A percentile compares a stretch with the other conserved stretches of the same genome.
These are phyloP conservation scores for Lithobates sylvaticus DNA, from an alignment of 2,797 vertebrate species.

Conservation along the genomic window DNA sequence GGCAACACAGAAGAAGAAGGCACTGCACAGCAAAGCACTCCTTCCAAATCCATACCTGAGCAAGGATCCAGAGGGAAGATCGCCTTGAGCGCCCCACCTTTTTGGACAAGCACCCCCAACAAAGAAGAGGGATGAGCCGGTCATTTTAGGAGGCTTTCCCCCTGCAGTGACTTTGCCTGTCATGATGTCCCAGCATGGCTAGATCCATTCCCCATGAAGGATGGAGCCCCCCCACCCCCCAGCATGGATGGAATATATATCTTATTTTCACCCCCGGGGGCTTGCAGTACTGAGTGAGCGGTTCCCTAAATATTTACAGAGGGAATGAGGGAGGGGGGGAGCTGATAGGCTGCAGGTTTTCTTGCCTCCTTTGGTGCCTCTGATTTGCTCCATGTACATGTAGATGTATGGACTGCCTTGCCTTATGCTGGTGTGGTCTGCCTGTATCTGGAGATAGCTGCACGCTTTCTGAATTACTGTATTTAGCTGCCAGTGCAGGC, in stretches of 20 bases:
- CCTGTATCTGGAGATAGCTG: slow-evolving; percentile 24
- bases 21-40: no score
- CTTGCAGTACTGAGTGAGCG: slow-evolving; percentile 26
- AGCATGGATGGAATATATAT: slow-evolving; percentile 24
- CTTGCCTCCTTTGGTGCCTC: not conserved
- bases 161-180: slow-evolving; percentile 13
- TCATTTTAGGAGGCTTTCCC: not conserved
- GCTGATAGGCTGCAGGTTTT: slow-evolving; percentile 21
- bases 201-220: slow-evolving; percentile 32
- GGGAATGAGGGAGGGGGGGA: not conserved
- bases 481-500: slow-evolving; percentile 36
- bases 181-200: slow-evolving; percentile 25
- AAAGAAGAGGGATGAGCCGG: not conserved
- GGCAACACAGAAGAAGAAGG: not conserved
- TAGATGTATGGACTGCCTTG: slow-evolving; percentile 31
- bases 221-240: slow-evolving; percentile 31
- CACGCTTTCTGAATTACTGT: slow-evolving; percentile 19
- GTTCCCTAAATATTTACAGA: slow-evolving; percentile 51
- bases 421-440: slow-evolving; percentile 39
- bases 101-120: slow-evolving; percentile 15
- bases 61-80: not conserved
- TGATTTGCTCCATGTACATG: slow-evolving; percentile 8
- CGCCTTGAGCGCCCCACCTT: slow-evolving; percentile 10
- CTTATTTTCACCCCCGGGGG: slow-evolving; percentile 16
- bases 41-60: slow-evolving; percentile 18